Conservation (phyloP, 2,888 invertebrate species). For the Altica lythri region DNA sequence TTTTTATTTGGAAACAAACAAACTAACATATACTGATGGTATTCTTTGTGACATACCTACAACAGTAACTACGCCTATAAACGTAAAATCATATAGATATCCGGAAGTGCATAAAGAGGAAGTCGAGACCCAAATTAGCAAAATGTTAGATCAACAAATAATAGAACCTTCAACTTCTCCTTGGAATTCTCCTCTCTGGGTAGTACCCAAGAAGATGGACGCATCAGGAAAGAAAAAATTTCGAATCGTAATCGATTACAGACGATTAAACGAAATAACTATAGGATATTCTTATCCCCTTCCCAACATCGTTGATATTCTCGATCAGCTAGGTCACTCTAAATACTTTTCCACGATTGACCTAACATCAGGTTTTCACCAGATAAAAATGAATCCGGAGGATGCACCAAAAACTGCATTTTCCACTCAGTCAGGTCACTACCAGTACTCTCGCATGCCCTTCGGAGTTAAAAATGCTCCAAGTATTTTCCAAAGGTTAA, state of each 20-base stretch:
- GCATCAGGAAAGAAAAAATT: constrained; percentile 27
- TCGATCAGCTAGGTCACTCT: constrained; percentile 50
- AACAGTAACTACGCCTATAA: neutral
- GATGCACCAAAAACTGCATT: constrained; percentile 52
- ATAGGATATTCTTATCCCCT: constrained; percentile 49
- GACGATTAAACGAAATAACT: constrained; percentile 51
- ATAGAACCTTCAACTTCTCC: constrained; percentile 19
- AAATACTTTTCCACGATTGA: constrained; percentile 52
- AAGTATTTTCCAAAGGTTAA: constrained; percentile 31
- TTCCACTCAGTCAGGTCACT: constrained; percentile 34
- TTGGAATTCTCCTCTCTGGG: constrained; percentile 18
- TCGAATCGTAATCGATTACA: constrained; percentile 33
- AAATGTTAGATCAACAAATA: constrained; percentile 25
- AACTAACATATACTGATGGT: constrained; percentile 9
- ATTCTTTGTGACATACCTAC: constrained; percentile 5
- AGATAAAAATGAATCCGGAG: constrained; percentile 46
- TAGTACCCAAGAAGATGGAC: constrained; percentile 11
- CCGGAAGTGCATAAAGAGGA: constrained; percentile 18
- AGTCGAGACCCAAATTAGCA: constrained; percentile 18
- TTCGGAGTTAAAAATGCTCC: constrained; percentile 30
- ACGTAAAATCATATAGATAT: constrained; percentile 13
- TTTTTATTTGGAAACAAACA: constrained; percentile 12
- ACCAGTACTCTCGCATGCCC: constrained; percentile 20
- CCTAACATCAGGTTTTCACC: constrained; percentile 52
- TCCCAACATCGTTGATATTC: constrained; percentile 49